A percentile compares a stretch with the other conserved stretches of the same genome.
These are phyloP conservation scores for Dicrurus megarhynchus DNA, from an alignment of 2,113 vertebrate genomes.

Conservation along the genomic window DNA sequence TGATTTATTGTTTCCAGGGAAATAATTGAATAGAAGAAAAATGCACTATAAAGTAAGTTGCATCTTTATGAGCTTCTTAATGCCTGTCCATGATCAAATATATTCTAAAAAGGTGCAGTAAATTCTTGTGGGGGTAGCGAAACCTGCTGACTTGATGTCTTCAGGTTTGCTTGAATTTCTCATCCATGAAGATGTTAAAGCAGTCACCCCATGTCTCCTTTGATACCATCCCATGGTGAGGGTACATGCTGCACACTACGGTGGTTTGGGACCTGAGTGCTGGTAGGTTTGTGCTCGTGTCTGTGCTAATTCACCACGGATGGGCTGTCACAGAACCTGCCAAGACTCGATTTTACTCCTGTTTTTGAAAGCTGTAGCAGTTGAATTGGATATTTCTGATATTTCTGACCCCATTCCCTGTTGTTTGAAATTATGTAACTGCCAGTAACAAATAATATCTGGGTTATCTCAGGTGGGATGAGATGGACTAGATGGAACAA, in stretches of 20 bases:
- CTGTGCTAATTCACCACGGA: not conserved
- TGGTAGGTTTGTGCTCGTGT: not conserved
- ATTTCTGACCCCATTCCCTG: not conserved
- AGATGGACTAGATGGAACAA: not conserved
- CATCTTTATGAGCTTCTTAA: not conserved
- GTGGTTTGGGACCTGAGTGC: not conserved
- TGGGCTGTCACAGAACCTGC: not conserved
- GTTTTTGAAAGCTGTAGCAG: not conserved
- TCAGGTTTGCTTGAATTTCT: not conserved
- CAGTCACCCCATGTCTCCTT: not conserved
- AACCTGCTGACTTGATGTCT: not conserved
- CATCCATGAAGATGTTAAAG: not conserved
- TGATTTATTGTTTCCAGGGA: not conserved
- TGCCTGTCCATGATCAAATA: not conserved
- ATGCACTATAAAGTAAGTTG: not conserved
- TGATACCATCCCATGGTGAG: rapidly evolving
- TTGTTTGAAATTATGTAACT: not conserved
- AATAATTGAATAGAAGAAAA: not conserved
- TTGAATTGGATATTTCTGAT: not conserved
- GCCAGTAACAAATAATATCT: not conserved
- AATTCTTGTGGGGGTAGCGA: not conserved
- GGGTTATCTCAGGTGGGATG: not conserved
- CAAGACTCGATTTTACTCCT: not conserved
- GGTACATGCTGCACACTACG: rapidly evolving
- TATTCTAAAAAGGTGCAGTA: not conserved